These are phyloP conservation scores for Catostylus mosaicus DNA, from an alignment of 30 jellyfish, hydroid and myxozoan species.

Conservation along the genomic window DNA sequence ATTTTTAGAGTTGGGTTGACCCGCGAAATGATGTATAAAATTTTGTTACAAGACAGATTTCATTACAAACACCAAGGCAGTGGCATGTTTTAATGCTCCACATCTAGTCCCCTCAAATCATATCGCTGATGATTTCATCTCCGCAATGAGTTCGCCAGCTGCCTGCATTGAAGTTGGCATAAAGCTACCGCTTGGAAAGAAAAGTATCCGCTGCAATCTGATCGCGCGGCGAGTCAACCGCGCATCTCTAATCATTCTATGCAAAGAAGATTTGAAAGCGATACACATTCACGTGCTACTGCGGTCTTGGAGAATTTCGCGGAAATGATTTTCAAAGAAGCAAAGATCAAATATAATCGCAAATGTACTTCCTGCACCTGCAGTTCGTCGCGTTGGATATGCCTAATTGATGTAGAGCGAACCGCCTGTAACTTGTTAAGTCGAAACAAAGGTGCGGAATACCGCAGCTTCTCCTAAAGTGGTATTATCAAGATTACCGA, in stretches of 20 bases:
- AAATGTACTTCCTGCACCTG: slow-evolving; percentile 45
- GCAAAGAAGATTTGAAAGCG: slow-evolving; percentile 11
- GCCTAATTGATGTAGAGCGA: slow-evolving; percentile 54
- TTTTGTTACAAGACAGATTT: too few species aligned
- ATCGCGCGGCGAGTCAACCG: slow-evolving; percentile 5
- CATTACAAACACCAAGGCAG: too few species aligned
- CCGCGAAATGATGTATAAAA: too few species aligned
- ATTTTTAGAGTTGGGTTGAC: too few species aligned
- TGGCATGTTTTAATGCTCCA: too few species aligned
- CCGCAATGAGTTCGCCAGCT: too few species aligned
- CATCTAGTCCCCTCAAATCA: too few species aligned
- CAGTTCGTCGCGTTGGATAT: slow-evolving; percentile 10
- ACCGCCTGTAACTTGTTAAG: slow-evolving; percentile 57
- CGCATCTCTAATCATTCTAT: background rate
- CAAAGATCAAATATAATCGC: slow-evolving; percentile 47
- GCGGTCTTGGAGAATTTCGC: slow-evolving; percentile 53
- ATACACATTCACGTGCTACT: slow-evolving; percentile 40
- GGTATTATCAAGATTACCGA: slow-evolving; percentile 8
- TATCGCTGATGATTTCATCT: too few species aligned
- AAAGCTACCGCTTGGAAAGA: background rate
- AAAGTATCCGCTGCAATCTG: background rate
- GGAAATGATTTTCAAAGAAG: slow-evolving; percentile 50
- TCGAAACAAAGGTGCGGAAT: slow-evolving; percentile 44
- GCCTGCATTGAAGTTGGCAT: too few species aligned
- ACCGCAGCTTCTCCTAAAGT: slow-evolving; percentile 26